These are phyloP conservation scores for Zoroaster sp. DNA, from an alignment of 53 echinoderm and acorn worm genomes.

Conservation along the genomic window DNA sequence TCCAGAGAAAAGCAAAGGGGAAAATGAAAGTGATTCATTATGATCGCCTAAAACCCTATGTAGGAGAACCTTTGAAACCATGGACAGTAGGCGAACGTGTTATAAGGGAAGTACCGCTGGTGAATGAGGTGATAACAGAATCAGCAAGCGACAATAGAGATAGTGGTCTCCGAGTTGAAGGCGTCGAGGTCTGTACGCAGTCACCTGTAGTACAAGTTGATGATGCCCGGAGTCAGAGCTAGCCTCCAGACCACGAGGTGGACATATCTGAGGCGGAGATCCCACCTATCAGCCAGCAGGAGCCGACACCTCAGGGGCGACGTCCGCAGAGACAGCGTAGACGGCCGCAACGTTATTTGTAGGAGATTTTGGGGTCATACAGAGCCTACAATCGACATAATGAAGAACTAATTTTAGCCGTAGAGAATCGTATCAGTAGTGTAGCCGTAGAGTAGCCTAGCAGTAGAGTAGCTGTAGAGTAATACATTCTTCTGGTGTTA, in stretches of 20 bases:
- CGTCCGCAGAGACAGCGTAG: background rate
- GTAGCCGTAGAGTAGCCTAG: background rate
- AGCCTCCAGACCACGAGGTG: background rate
- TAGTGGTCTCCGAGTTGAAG: background rate
- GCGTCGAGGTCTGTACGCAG: no score
- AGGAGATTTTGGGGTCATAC: no score
- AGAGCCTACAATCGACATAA: no score
- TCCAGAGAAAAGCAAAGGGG: background rate
- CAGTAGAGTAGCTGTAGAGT: background rate
- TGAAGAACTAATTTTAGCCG: no score
- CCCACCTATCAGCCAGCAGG: background rate
- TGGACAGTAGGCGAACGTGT: background rate
- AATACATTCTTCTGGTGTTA: background rate
- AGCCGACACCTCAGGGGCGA: background rate
- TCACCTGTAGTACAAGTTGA: no score
- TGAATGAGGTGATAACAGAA: background rate
- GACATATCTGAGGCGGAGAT: background rate
- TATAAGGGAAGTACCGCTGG: background rate
- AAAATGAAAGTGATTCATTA: slow-evolving; percentile 21
- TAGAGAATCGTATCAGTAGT: background rate
- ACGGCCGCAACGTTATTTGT: background rate
- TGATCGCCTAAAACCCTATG: background rate
- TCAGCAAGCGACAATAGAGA: background rate
- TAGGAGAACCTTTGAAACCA: background rate
- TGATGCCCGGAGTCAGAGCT: no score